Conservation (phyloP, 2,113 vertebrate species). For the Notothenia rossii region DNA sequence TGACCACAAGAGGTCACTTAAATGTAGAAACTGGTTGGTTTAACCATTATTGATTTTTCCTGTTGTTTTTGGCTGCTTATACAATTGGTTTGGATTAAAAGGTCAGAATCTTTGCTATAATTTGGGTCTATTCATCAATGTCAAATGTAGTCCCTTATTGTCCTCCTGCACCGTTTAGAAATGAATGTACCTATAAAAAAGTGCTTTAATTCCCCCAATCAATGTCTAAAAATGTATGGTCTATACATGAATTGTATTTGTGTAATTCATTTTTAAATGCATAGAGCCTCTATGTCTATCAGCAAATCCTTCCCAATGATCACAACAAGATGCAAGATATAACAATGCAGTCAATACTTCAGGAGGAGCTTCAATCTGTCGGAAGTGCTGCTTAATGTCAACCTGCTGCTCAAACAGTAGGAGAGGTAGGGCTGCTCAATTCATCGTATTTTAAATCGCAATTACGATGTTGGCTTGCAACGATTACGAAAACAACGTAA, state of each 20-base stretch:
- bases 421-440: too few relatives aligned
- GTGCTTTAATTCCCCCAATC: not conserved
- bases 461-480: too few relatives aligned
- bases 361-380: not conserved
- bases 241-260: not conserved
- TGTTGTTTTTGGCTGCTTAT: not conserved
- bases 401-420: not conserved
- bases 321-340: too few relatives aligned
- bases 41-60: not conserved
- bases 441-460: too few relatives aligned
- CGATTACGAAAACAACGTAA: too few relatives aligned
- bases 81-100: not conserved
- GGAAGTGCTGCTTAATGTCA: not conserved
- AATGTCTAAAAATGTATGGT: not conserved
- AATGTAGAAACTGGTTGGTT: not conserved
- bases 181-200: not conserved
- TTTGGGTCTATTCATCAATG: not conserved
- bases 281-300: too few relatives aligned
- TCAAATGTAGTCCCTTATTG: not conserved
- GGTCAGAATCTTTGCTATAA: too few relatives aligned
- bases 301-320: not conserved
- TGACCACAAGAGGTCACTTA: not conserved
- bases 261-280: not conserved
- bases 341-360: not conserved
- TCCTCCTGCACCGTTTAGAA: too few relatives aligned